Base-by-base conservation (phyloP, 2,113 vertebrate genomes). In the Pyxicephalus adspersus region DNA sequence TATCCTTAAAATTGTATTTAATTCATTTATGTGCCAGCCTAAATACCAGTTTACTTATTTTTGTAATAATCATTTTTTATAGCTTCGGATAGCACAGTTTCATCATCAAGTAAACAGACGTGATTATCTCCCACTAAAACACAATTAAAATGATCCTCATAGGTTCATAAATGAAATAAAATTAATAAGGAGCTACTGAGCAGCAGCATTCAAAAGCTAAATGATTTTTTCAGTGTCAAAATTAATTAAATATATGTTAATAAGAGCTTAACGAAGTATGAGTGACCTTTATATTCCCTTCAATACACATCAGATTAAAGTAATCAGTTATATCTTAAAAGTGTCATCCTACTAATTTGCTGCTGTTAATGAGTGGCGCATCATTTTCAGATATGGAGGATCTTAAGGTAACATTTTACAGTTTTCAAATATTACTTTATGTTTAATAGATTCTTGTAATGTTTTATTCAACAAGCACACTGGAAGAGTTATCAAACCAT, bases 271-370 rank as follows among this genome's bases (percentile, higher is more conserved):
- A 79, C 45, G 65, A 70, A 79, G 52, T 79, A 25, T 68, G 31
- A 79, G 64, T 79, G 77, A 79, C 77, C 77, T 79, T 79, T 68
- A 79, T 68, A 60, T 70, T 79, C 67, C 77, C 77, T 79, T 79
- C 28, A 55, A 34, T 29, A 79, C 64, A 79, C 54, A 79, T 79
- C 77, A 79, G 65, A 79, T 79, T 79, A 79, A 79, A 79, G 77
- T 79, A 68, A 67, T 79, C 77, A 79, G n/a, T 78, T 58, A 79
- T 58, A 68, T 79, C 65, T 38, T 68, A 60, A 79, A 67, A 26
- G 65, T 60, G 64, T 55, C 64, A 54, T 68, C 57, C 22, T 26
- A 68, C 64, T 68, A 60, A 79, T 68, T 31, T 68, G 50, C 54
- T 68, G 18, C 51, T 34, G 31, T 79, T 79, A 79, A 79, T 79